Conservation (phyloP, 2,113 vertebrate species). For the Leptobrachium ailaonicum region DNA sequence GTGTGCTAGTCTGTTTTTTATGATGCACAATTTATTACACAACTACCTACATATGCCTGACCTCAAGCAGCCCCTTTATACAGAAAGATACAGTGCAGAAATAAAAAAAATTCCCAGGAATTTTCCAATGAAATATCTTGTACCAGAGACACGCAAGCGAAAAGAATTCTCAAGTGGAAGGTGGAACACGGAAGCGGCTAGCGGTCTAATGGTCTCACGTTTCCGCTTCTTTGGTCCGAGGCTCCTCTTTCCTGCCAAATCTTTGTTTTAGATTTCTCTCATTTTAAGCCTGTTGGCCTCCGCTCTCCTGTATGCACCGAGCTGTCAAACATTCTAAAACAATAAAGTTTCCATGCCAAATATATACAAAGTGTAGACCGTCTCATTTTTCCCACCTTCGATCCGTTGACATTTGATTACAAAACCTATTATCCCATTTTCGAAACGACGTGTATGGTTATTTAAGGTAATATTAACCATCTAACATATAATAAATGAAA, state of each 20-base stretch:
- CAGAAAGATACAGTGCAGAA: no score
- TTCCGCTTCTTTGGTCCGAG: conserved; percentile 7
- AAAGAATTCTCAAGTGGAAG: neutral
- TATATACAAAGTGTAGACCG: conserved; percentile 32
- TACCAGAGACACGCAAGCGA: no score
- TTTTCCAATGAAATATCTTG: no score
- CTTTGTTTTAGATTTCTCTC: conserved; percentile 31
- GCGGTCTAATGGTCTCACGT: neutral
- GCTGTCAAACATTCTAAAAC: conserved; percentile 31
- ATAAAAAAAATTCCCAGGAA: no score
- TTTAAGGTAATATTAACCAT: neutral
- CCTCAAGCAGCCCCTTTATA: no score
- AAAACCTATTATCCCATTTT: neutral
- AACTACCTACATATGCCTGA: no score
- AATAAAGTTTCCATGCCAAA: conserved; percentile 44
- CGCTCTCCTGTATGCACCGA: conserved; percentile 9
- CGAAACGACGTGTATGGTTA: neutral
- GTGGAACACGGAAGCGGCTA: conserved; percentile 4
- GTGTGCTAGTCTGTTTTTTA: no score
- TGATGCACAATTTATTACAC: no score
- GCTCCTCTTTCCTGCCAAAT: conserved; percentile 22
- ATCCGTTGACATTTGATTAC: neutral
- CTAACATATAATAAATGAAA: no score
- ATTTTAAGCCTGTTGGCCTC: conserved; percentile 16
- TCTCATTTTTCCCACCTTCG: neutral